Base-by-base conservation (phyloP, 64 coral and sea anemone genomes). In the Stylophora pistillata region DNA sequence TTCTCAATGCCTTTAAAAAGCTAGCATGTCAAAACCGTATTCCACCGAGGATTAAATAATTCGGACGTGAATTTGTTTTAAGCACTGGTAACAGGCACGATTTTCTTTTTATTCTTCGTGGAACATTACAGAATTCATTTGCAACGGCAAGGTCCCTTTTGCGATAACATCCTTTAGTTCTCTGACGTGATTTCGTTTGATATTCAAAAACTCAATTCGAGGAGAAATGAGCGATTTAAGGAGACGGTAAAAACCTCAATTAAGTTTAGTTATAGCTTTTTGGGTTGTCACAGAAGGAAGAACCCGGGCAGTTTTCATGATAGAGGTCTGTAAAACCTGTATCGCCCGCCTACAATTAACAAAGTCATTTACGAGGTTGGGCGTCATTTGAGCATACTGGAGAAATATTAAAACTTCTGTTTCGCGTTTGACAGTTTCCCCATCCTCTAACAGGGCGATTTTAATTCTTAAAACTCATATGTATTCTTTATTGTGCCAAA, bases 321-420 rank as follows among this genome's bases (percentile, higher is more conserved):
- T 31, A 59, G 18, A 56, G 21, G 77, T 31, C 55, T 9, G 15
- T 59, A 18, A 60, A 79, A 31, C n/a, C 55, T 26, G 55, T 79
- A 30, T 59, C 28, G 55, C 55, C 55, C 56, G 28, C 26, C n/a
- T 60, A 56, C 27, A 33, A 30, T 79, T 57, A 28, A 9, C 34
- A 78, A 56, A 33, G 27, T 68, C 31, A 60, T 58, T 79, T 79
- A 59, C 77, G 59, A 55, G 27, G 56, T 60, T 56, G 56, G 56
- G 55, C 13, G 77, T 79, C 77, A 21, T 68, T 59, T 79, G 15
- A 71, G 1, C 20, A 18, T 0, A 53, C 33, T 76, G 2, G 20
- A 6, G 29, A 26, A 58, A 23, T 59, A 79, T 57, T 56, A 30
- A 79, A 79, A 79, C 77, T 79, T 79, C 77, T 79, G 77, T 79